Base-by-base conservation (phyloP, 2,888 invertebrate species). In the Andrena minutula region DNA sequence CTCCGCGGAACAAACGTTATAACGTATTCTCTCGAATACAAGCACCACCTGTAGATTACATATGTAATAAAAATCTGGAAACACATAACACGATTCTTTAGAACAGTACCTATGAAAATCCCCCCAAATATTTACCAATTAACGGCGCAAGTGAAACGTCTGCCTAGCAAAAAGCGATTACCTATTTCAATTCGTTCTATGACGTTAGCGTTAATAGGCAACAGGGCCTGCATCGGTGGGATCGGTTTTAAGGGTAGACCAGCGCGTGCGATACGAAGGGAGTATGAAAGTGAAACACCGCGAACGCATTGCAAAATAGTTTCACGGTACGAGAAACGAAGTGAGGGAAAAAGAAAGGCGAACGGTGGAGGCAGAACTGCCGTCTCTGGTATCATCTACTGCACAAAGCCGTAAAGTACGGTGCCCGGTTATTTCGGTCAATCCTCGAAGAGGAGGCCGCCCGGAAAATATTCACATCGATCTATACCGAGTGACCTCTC, bases 401-500 rank as follows among this genome's bases (percentile, higher is more conserved):
- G 87, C 85, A 85, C 82, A 88, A 88, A 88, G 87, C 85, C 82
- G 85, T 87, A 88, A 83, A 87, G 83, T 79, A 87, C 83, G 76
- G 65, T 84, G 77, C 66, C 66, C 86, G 86, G 89, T 89, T 91
- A 91, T 91, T 91, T 90, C 88, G 91, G 89, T 87, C 91, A 87
- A 90, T 91, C 88, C 88, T 89, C 83, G 84, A 76, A 73, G 85
- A 86, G 86, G 82, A 89, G 83, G 80, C 89, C 85, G 86, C 68
- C 89, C 87, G 87, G 88, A 92, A 90, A 91, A 91, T 91, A 91
- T 91, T 90, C 91, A 86, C 90, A 91, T 91, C 91, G 92, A 91
- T 90, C 91, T 87, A 72, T 49, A 86, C 82, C 75, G 73, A 70
- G 80, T 86, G 89, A 89, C 89, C 89, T 87, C 88, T 77, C 88